These are phyloP conservation scores for Nothoprocta pentlandii DNA, from an alignment of 2,113 vertebrate species.

Conservation along the genomic window DNA sequence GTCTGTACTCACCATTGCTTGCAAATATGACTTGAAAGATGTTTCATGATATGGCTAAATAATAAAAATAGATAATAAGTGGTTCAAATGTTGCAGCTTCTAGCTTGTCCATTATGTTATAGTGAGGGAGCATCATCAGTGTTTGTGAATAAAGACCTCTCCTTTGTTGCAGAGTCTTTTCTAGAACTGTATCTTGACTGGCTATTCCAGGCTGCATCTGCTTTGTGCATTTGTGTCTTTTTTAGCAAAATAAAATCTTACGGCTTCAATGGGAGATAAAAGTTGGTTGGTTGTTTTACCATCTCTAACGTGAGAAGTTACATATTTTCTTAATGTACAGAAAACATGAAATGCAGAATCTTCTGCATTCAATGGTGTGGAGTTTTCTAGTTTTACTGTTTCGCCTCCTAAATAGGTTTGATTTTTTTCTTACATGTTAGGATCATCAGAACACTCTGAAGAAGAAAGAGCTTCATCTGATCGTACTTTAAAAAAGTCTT, in stretches of 20 bases:
- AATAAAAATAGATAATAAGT: not conserved
- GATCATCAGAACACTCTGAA: not conserved
- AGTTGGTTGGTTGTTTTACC: not conserved
- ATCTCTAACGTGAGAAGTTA: not conserved
- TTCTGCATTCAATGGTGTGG: not conserved
- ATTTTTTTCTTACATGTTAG: not conserved
- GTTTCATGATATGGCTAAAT: not conserved
- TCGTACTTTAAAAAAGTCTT: not conserved
- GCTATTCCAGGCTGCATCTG: not conserved
- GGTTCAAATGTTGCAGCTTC: not conserved
- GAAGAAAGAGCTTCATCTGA: not conserved
- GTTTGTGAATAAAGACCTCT: not conserved
- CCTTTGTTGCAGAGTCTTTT: not conserved
- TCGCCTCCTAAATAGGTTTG: not conserved
- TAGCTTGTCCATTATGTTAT: not conserved
- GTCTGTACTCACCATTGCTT: not conserved
- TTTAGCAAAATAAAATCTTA: not conserved
- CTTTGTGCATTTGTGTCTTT: not conserved
- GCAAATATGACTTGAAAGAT: not conserved
- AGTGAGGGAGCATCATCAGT: not conserved
- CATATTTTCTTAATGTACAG: not conserved
- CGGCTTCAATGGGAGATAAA: not conserved
- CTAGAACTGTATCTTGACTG: not conserved
- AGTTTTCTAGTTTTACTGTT: not conserved
- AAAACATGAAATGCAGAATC: not conserved